Conservation (phyloP, 1,140 invertebrate species). For the Saxidomus purpurata region DNA sequence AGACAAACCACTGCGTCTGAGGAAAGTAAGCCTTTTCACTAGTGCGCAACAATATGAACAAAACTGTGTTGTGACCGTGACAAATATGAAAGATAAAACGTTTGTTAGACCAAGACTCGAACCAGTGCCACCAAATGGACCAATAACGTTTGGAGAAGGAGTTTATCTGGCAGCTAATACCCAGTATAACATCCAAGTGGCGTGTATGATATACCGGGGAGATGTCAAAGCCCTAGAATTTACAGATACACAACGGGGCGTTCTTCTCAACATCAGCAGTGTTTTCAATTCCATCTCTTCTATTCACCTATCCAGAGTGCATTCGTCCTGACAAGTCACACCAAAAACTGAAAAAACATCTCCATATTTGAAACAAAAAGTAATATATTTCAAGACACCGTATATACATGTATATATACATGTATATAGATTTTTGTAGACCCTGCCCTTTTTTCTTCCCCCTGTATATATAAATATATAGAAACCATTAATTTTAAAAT, state of each 20-base stretch:
- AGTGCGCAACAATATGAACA: constrained; percentile 56
- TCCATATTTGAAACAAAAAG: neutral
- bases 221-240: constrained; percentile 61
- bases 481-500: too few species aligned
- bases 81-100: constrained; percentile 63
- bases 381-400: too few species aligned
- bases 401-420: too few species aligned
- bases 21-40: constrained; percentile 55
- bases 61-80: constrained; percentile 41
- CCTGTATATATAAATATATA: too few species aligned
- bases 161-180: constrained; percentile 57
- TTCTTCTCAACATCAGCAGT: constrained; percentile 56
- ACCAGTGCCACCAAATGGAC: constrained; percentile 31
- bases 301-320: constrained; percentile 55
- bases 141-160: constrained; percentile 49
- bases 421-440: too few species aligned
- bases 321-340: constrained; percentile 8
- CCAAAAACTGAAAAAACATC: neutral
- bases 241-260: constrained; percentile 51
- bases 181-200: constrained; percentile 52
- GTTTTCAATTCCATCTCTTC: constrained; percentile 62
- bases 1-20: constrained; percentile 55
- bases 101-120: constrained; percentile 44
- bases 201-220: constrained; percentile 61
- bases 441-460: too few species aligned